Evolutionary conservation across 2,888 invertebrate genomes (phyloP).

Genomic region (Ennomos quercinarius): DNA sequence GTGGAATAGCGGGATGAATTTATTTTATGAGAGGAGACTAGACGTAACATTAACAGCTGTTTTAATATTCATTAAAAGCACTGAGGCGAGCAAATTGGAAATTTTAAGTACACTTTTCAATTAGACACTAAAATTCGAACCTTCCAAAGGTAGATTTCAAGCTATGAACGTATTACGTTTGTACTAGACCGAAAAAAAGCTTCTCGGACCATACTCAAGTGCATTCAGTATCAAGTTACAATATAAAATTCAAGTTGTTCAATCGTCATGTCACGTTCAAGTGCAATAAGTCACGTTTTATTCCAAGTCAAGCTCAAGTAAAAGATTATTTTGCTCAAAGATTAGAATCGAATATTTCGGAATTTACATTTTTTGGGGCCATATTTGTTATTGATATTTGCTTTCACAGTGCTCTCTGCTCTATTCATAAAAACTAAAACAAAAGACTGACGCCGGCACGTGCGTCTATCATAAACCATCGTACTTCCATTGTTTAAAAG

Average conservation of each 20-base stretch:
- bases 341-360: too few relatives aligned
- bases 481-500: neutral
- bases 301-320: too few relatives aligned
- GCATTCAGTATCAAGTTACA: too few relatives aligned
- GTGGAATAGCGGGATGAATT: too few relatives aligned
- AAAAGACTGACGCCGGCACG: neutral
- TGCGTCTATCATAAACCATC: neutral
- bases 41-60: neutral
- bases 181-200: too few relatives aligned
- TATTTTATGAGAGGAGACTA: too few relatives aligned
- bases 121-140: neutral
- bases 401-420: neutral
- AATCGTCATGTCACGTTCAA: too few relatives aligned
- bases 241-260: too few relatives aligned
- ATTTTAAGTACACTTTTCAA: conserved; percentile 11
- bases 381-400: neutral
- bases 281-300: too few relatives aligned
- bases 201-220: too few relatives aligned
- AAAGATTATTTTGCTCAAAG: too few relatives aligned
- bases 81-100: conserved; percentile 6
- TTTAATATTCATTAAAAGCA: conserved; percentile 17
- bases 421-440: neutral
- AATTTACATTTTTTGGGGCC: too few relatives aligned
- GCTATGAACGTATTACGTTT: neutral
- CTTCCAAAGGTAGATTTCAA: neutral